Evolutionary conservation across 2,113 vertebrate species (phyloP), one percentile per base, ranked within the genome.

Genomic region (Oryzias woworae): DNA sequence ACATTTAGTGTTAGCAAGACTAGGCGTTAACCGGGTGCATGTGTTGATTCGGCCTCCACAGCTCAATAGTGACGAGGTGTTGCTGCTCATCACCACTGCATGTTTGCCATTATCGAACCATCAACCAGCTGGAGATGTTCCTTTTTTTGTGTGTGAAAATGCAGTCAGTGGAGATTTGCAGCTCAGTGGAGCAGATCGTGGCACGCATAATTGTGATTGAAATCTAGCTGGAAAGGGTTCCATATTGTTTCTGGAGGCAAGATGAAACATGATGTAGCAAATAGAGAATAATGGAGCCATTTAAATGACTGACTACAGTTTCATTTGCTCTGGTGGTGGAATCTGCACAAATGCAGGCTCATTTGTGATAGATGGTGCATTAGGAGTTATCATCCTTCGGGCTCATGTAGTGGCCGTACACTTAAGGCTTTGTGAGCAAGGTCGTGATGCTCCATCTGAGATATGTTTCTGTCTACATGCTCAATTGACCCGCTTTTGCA

Each of bases 221-320:
- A 70, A 72, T 61, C 47, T 41, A 42, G 23, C 53, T 36, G 14
- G 52, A 65, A 72, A 66, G 41, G 28, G 70, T 66, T 66, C 16
- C 28, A 45, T 54, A 42, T 57, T 61, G 50, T 69, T 77, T 77
- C 60, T 46, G 1, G 49, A 61, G 55, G 53, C 59, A 66, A 66
- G 57, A 52, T 68, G 15, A 77, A 71, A 60, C 28, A 26, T 52
- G 24, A 73, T 77, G 68, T 63, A 15, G 53, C 24, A 64, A 69
- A 60, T 53, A 48, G 63, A 68, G 58, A 75, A 69, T 44, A 61
- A 53, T 44, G 54, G 23, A 78, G 26, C 18, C 18, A 65, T 78
- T 58, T 68, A 47, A 83, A 75, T 77, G 82, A 78, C 63, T 71
- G 71, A 84, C 75, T 77, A 54, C 53, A 63, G 68, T 75, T 73